Evolutionary conservation across 2,113 vertebrate species (phyloP).

Genomic region (Melanerpes aurifrons): DNA sequence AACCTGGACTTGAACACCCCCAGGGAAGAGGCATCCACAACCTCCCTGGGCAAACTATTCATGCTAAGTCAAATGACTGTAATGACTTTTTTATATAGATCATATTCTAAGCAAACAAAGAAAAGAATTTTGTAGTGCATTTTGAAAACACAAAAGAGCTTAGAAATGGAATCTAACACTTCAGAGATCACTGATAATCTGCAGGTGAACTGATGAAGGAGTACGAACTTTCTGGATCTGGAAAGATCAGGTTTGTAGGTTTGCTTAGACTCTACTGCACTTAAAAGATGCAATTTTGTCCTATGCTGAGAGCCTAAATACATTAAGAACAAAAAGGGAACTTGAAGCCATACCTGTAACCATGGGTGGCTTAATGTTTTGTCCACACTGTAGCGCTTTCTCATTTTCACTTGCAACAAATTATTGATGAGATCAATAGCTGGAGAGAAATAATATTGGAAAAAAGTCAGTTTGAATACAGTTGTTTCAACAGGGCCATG

Average conservation of each 20-base stretch:
- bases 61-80: neutral
- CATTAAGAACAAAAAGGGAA: neutral
- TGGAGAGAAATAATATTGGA: conserved; percentile 75
- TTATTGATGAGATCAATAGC: conserved; percentile 98
- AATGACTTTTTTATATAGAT: neutral
- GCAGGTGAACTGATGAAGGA: neutral
- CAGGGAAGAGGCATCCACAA: no score
- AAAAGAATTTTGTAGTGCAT: neutral
- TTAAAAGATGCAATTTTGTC: neutral
- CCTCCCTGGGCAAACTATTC: no score
- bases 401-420: conserved; percentile 98
- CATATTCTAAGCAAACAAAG: neutral
- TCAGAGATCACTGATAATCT: neutral
- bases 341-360: conserved; percentile 87
- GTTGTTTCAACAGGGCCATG: neutral
- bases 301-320: neutral
- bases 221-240: neutral
- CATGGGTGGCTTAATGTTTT: conserved; percentile 97
- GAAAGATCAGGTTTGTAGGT: neutral
- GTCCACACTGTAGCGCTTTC: conserved; percentile 96
- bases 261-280: neutral
- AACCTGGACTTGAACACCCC: no score
- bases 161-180: neutral
- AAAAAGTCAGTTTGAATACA: neutral
- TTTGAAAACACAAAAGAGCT: neutral